Conservation (phyloP, 2,888 invertebrate species). For the Brachynemurus nebulosus region DNA sequence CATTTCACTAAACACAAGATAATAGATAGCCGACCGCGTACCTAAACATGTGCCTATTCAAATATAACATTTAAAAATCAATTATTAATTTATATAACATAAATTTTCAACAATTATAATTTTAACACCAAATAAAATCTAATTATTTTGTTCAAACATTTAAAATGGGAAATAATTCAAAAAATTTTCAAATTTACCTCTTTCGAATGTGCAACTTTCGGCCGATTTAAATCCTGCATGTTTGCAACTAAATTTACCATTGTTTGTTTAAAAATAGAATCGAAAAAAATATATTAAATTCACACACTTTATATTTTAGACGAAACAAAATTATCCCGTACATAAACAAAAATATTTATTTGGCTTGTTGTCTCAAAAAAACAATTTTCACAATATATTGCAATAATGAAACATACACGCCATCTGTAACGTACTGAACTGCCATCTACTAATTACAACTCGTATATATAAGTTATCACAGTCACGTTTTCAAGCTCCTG, state of each 20-base stretch:
- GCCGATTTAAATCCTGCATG: constrained; percentile 7
- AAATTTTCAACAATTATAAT: no score
- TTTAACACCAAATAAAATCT: neutral
- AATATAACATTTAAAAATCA: no score
- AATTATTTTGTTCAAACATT: no score
- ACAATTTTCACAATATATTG: neutral
- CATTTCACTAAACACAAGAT: no score
- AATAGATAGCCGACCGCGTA: no score
- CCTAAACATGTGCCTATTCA: no score
- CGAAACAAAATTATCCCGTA: neutral
- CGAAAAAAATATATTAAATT: neutral
- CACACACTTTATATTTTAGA: neutral
- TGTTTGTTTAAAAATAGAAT: no score
- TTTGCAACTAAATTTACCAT: constrained; percentile 8
- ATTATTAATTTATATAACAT: no score
- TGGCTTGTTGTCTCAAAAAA: no score
- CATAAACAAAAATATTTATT: constrained; percentile 1
- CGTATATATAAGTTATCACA: neutral
- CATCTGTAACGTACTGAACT: neutral
- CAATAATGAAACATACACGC: neutral
- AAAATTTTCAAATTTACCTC: constrained; percentile 4
- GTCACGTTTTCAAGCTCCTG: constrained; percentile 1
- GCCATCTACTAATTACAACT: neutral
- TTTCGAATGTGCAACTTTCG: neutral
- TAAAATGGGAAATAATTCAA: neutral